Percentiles rank a stretch among this genome's conserved stretches.
phyloP scores from a whole-genome alignment of 2,797 vertebrate genomes.

The Hapalemur alaotrensis region DNA sequence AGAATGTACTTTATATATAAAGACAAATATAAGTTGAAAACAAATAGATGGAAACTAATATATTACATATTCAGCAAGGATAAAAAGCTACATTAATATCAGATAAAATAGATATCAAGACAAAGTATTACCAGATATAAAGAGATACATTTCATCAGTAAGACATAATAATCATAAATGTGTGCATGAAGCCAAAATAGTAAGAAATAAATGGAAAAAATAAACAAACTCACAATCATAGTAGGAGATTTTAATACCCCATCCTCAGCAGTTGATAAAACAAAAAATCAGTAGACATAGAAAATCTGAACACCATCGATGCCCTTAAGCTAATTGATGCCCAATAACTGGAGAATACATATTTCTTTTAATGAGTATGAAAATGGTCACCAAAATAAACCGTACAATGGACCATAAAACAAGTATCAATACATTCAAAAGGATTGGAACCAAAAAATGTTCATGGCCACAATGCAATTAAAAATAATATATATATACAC shows the following conservation, averaged over 20 bases:
- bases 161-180: slow-evolving; percentile 37
- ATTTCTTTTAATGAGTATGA: not conserved
- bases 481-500: not conserved
- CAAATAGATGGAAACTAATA: slow-evolving; percentile 20
- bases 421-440: slow-evolving; percentile 2
- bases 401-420: not conserved
- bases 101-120: slow-evolving; percentile 2
- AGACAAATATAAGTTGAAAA: not conserved
- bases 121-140: not conserved
- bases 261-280: not conserved
- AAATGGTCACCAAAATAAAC: slow-evolving; percentile 10
- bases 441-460: not conserved
- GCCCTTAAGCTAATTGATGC: not conserved
- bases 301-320: not conserved
- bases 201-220: not conserved
- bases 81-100: not conserved
- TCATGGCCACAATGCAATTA: not conserved
- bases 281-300: not conserved
- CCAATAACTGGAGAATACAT: not conserved
- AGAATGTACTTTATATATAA: slow-evolving; percentile 18
- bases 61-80: not conserved
- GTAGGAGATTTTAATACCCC: not conserved
- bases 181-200: not conserved
- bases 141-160: not conserved
- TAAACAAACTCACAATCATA: not conserved